Evolutionary conservation across 2,113 vertebrate genomes (phyloP), one percentile per base, ranked within the genome.

Genomic region (Hylia prasina): DNA sequence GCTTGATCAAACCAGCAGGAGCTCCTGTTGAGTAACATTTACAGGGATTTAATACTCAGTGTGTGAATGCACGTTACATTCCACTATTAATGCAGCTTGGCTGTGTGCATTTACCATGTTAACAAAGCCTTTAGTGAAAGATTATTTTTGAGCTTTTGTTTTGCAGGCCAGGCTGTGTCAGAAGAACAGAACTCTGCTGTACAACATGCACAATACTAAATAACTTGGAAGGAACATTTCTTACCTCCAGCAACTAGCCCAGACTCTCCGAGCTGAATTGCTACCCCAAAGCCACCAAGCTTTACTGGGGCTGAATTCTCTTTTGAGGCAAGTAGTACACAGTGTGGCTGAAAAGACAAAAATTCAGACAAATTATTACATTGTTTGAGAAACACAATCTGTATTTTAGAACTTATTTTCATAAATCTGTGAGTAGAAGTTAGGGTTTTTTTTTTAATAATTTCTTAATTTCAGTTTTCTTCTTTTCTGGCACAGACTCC

Each of bases 221-320:
- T n/a, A 51, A 70, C 72, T 90, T 90, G 8, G 15, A 97, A 97
- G 33, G 35, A 90, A 87, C 78, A 65, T 50, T 69, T 95, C 98
- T 98, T 99, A 99, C 99, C 99, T 99, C 99, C 99, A 91, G 99
- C 99, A 96, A 99, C 99, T 90, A 99, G 98, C 86, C 99, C 99
- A 28, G 99, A 99, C 94, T 99, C 99, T 77, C 99, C 99, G 48
- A 99, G 98, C 69, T 99, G 99, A 98, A 99, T 99, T 88, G 99
- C 99, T 76, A 99, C 99, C 45, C 99, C 99, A 28, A 99, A 99
- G 47, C 99, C 99, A 31, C 99, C 99, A 90, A 99, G 98, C 96
- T 99, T 99, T 89, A 99, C 99, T 10, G 99, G 99, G 78, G 99
- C 99, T 1, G 99, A 99, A 96, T 99, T 99, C 96, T 99, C 99